Evolutionary conservation across 2,888 invertebrate genomes (phyloP).

Genomic region (Drosophila nigricruria): DNA sequence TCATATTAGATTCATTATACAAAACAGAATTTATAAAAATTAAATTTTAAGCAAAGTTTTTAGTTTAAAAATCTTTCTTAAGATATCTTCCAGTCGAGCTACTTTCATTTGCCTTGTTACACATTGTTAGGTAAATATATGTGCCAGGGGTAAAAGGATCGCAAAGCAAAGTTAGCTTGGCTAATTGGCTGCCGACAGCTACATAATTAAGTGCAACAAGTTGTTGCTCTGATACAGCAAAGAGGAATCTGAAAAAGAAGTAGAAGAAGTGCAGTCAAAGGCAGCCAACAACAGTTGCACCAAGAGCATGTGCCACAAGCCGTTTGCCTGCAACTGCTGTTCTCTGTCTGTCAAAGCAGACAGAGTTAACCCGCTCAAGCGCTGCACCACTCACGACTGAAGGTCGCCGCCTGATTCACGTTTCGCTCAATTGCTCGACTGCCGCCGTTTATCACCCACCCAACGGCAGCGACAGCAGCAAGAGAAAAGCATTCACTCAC

Average conservation of each 20-base stretch:
- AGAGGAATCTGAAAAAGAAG: conserved; percentile 31
- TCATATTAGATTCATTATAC: no score
- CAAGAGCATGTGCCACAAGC: conserved; percentile 49
- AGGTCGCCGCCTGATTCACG: conserved; percentile 74
- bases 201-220: conserved; percentile 67
- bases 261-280: conserved; percentile 40
- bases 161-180: conserved; percentile 25
- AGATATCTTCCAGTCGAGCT: neutral
- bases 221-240: conserved; percentile 21
- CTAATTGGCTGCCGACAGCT: conserved; percentile 44
- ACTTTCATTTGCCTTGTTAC: neutral
- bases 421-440: conserved; percentile 64
- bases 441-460: conserved; percentile 29
- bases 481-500: conserved; percentile 10
- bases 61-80: no score
- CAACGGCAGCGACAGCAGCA: neutral
- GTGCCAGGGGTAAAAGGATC: conserved; percentile 4
- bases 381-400: conserved; percentile 57
- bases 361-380: conserved; percentile 41
- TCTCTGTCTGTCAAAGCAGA: conserved; percentile 71
- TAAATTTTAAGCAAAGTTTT: no score
- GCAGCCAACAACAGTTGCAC: conserved; percentile 19
- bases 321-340: conserved; percentile 4
- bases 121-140: conserved; percentile 14
- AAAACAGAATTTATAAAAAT: no score